phyloP scores from a whole-genome alignment of 2,888 invertebrate species.

The Eumacrocentrus americanus region DNA sequence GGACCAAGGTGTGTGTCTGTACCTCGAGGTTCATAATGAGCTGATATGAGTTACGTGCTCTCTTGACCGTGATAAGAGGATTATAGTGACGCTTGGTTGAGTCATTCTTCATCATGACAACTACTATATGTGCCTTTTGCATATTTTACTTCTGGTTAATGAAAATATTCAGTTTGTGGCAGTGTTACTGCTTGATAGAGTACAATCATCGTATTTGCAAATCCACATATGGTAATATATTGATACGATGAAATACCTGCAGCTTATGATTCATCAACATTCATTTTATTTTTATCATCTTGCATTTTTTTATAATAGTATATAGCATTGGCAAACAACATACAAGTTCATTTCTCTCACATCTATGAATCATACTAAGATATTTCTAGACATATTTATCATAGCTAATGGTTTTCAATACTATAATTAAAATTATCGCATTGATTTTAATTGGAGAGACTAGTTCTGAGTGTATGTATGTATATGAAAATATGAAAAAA shows the following conservation, averaged over 20 bases:
- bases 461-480: no score
- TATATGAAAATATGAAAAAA: no score
- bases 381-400: no score
- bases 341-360: background rate
- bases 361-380: no score
- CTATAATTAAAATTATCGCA: no score
- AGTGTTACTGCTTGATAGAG: background rate
- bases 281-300: background rate
- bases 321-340: background rate
- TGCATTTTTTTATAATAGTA: slow-evolving; percentile 2
- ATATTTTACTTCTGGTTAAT: no score
- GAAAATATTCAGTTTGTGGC: background rate
- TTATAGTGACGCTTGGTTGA: slow-evolving; percentile 5
- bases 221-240: background rate
- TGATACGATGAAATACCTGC: background rate
- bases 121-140: no score
- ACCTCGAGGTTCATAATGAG: background rate
- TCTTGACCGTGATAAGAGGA: slow-evolving; percentile 18
- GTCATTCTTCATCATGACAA: slow-evolving; percentile 7
- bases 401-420: no score
- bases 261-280: background rate
- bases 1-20: background rate
- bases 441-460: no score
- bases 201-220: background rate
- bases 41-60: background rate